Evolutionary conservation across 2,888 invertebrate genomes (phyloP).

Genomic region (Cryptus armator): DNA sequence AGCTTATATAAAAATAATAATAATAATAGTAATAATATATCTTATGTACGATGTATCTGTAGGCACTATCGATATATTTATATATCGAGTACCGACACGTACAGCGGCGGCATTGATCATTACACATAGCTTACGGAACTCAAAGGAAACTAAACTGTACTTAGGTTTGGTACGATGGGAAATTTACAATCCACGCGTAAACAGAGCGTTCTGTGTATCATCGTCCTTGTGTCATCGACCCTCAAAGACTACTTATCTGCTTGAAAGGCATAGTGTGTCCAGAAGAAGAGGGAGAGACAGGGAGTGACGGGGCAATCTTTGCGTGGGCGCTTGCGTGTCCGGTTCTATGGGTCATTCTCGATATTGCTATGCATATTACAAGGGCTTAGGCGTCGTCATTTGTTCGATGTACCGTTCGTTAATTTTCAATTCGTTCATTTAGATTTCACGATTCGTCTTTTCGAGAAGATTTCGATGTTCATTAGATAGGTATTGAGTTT

Average conservation of each 20-base stretch:
- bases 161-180: neutral
- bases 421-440: neutral
- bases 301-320: conserved; percentile 43
- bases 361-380: conserved; percentile 31
- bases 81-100: neutral
- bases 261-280: conserved; percentile 29
- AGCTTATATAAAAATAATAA: no score
- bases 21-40: no score
- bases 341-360: conserved; percentile 48
- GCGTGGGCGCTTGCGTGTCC: conserved; percentile 53
- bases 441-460: neutral
- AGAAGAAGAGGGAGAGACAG: conserved; percentile 11
- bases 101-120: neutral
- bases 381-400: conserved; percentile 20
- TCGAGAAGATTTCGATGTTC: neutral
- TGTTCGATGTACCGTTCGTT: conserved; percentile 9
- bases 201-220: conserved; percentile 33
- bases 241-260: conserved; percentile 43
- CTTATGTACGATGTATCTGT: no score
- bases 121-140: neutral
- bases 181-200: neutral
- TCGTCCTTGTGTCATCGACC: conserved; percentile 50
- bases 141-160: neutral
- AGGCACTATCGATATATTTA: neutral
- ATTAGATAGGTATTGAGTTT: neutral